Evolutionary conservation across 1,140 invertebrate species (phyloP).

Genomic region (Piezodorus guildinii): DNA sequence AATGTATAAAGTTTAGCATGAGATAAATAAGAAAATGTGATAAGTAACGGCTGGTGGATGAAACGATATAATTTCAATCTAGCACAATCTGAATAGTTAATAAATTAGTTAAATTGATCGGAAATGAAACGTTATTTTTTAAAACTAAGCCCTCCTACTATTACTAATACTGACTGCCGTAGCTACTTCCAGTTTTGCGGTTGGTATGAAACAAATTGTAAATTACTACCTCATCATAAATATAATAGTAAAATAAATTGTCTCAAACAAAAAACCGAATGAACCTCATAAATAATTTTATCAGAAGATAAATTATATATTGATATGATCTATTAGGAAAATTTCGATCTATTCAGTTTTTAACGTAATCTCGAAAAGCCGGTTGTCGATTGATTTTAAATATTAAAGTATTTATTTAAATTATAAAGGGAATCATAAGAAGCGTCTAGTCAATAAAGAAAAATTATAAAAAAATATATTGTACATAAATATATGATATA

Average conservation of each 20-base stretch:
- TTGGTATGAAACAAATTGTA: neutral
- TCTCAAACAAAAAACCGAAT: neutral
- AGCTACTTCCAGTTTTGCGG: neutral
- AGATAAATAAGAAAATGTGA: neutral
- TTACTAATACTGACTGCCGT: neutral
- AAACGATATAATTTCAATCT: neutral
- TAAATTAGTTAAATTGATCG: neutral
- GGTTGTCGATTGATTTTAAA: neutral
- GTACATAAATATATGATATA: too few species aligned
- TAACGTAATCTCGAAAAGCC: neutral
- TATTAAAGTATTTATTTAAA: conserved; percentile 1
- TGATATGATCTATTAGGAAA: too few species aligned
- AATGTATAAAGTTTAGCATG: neutral
- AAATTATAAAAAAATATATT: conserved; percentile 1
- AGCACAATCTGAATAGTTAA: neutral
- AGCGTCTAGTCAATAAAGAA: neutral
- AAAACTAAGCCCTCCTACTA: neutral
- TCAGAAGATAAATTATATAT: too few species aligned
- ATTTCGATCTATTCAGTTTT: too few species aligned
- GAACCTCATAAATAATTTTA: too few species aligned
- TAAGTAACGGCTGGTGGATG: conserved; percentile 1
- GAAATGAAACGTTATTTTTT: neutral
- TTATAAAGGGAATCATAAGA: neutral
- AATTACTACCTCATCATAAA: neutral
- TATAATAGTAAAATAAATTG: neutral